Percentiles rank a stretch among this genome's conserved stretches.
Evolutionary conservation across 1,140 invertebrate genomes (phyloP).

Genomic region (Cydia splendana): DNA sequence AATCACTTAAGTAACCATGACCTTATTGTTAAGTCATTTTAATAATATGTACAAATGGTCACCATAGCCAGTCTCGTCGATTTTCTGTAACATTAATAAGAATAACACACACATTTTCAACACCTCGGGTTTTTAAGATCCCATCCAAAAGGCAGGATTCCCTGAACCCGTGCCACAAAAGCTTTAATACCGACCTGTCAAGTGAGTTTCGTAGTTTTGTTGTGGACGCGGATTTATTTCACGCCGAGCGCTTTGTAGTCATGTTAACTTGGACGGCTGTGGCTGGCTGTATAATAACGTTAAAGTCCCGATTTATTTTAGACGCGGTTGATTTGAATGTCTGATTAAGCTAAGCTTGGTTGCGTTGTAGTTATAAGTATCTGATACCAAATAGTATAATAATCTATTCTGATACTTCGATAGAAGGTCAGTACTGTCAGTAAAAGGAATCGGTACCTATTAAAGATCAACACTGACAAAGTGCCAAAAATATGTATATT

Average conservation of each 20-base stretch:
- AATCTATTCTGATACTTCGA: not conserved
- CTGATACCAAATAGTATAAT: no score
- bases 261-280: not conserved
- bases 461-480: not conserved
- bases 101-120: constrained; percentile 15
- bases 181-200: constrained; percentile 49
- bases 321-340: not conserved
- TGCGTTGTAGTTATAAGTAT: constrained; percentile 41
- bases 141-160: constrained; percentile 43
- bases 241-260: constrained; percentile 38
- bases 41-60: not conserved
- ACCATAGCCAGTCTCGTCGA: not conserved
- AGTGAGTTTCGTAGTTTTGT: constrained; percentile 42
- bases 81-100: not conserved
- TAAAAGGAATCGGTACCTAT: not conserved
- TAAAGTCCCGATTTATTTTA: not conserved
- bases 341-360: constrained; percentile 16
- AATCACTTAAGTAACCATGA: not conserved
- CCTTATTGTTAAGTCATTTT: not conserved
- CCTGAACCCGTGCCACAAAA: constrained; percentile 43
- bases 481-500: no score
- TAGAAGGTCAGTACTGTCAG: not conserved
- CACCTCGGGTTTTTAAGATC: constrained; percentile 43
- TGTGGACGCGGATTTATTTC: constrained; percentile 43
- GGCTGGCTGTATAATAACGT: not conserved